Evolutionary conservation across 2,888 invertebrate genomes (phyloP).

Genomic region (Dryomyza anilis): DNA sequence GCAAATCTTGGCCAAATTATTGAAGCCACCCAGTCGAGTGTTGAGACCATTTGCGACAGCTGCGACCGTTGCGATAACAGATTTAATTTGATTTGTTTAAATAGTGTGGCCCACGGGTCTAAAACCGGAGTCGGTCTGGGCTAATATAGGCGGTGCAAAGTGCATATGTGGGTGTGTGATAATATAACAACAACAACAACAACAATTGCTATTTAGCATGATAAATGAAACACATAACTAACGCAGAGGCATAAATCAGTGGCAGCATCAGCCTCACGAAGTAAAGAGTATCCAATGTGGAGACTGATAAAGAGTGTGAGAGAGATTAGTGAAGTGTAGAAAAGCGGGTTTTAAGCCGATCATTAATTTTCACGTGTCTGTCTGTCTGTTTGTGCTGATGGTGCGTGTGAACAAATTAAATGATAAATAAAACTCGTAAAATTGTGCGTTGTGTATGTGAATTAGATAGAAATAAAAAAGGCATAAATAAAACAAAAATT

Average conservation of each 20-base stretch:
- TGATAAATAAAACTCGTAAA: too few species aligned
- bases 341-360: background rate
- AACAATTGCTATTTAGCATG: background rate
- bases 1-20: conserved; percentile 12
- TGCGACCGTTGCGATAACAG: conserved; percentile 27
- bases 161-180: background rate
- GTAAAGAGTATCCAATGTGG: background rate
- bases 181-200: background rate
- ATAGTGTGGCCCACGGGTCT: conserved; percentile 16
- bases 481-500: too few species aligned
- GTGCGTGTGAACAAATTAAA: background rate
- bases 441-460: too few species aligned
- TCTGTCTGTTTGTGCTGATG: background rate
- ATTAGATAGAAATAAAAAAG: too few species aligned
- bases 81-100: conserved; percentile 28
- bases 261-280: background rate
- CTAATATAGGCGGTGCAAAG: background rate
- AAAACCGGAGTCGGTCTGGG: background rate
- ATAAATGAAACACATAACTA: conserved; percentile 3
- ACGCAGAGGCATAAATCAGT: conserved; percentile 13
- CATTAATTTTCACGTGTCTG: background rate
- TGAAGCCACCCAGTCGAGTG: background rate
- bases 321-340: background rate
- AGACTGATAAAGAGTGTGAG: background rate
- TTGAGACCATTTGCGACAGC: conserved; percentile 13